Evolutionary conservation across 2,888 invertebrate genomes (phyloP), one percentile per base, ranked within the genome.

Genomic region (Megaustenia siamemsis): DNA sequence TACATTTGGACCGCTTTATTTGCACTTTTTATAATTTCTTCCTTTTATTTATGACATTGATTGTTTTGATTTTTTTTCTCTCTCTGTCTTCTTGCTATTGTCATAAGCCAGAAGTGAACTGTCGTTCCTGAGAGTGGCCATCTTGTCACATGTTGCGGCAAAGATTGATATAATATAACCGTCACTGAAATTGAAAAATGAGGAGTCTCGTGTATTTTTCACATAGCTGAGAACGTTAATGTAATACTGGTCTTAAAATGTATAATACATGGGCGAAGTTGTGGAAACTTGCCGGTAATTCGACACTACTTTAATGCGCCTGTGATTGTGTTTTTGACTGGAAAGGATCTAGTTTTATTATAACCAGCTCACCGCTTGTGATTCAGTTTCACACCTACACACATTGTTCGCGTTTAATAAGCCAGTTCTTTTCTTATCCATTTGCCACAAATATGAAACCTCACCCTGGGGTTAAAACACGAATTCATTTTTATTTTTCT

Each of bases 371-470:
- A 38, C 69, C 38, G 69, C 69, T 10, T 69, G 15, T 69, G 69
- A 69, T 24, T 24, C 69, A 69, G 38, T 69, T 40, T 21, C 38
- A 69, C 69, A 69, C 69, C 40, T 69, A 40, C 40, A 69, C 38
- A 38, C 21, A 40, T 69, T 69, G 69, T 69, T 38, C 24, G 40
- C 1, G 4, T 40, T 69, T 69, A 69, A 38, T 21, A 40, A 18
- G 15, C 69, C 24, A 5, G 21, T 69, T 69, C 24, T 40, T 69
- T 21, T 40, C 0, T 1, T 0, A 21, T 40, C 24, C 69, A 38
- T 24, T 3, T 8, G 38, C 40, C 69, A 40, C 69, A 73, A 73
- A 73, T 73, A 73, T 49, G 3, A 1, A 35, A 35, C 4, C 40
- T 18, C 15, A 24, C 49, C 49, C 18, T 24, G 21, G 73, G 73